Conservation (phyloP, 1,140 invertebrate species). For the Papilio aristodemus region DNA sequence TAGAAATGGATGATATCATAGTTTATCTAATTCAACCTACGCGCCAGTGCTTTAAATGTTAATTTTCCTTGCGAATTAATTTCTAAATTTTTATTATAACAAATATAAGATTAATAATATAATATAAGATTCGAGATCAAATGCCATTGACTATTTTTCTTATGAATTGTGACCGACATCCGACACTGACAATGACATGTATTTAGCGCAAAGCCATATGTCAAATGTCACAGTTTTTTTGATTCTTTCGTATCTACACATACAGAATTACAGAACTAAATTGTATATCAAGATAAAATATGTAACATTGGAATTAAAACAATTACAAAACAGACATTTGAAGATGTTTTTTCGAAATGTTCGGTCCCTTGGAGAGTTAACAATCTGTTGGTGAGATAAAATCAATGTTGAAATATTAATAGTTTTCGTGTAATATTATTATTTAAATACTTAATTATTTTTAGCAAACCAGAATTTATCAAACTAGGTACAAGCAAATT, state of each 20-base stretch:
- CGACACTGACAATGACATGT: neutral
- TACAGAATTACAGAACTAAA: slow-evolving; percentile 13
- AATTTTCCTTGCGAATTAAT: too few relatives aligned
- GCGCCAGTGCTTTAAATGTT: too few relatives aligned
- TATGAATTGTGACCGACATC: too few relatives aligned
- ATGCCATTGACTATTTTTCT: too few relatives aligned
- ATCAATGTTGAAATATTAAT: slow-evolving; percentile 26
- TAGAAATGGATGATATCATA: too few relatives aligned
- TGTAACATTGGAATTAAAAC: slow-evolving; percentile 25
- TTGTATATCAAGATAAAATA: slow-evolving; percentile 9
- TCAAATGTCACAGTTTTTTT: slow-evolving; percentile 10
- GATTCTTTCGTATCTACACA: neutral
- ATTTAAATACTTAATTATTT: slow-evolving; percentile 40
- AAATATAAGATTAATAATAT: too few relatives aligned
- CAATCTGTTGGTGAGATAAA: slow-evolving; percentile 56
- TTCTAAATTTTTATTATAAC: too few relatives aligned
- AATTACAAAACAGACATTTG: slow-evolving; percentile 37
- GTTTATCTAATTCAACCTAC: too few relatives aligned
- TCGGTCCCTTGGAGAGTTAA: slow-evolving; percentile 58
- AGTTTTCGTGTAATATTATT: slow-evolving; percentile 17
- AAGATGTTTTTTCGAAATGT: slow-evolving; percentile 73
- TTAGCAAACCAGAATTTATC: slow-evolving; percentile 56
- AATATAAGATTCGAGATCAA: too few relatives aligned
- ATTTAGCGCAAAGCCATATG: neutral
- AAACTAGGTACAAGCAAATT: slow-evolving; percentile 43